phyloP scores from a whole-genome alignment of 2,113 vertebrate species.

The Mugil cephalus region DNA sequence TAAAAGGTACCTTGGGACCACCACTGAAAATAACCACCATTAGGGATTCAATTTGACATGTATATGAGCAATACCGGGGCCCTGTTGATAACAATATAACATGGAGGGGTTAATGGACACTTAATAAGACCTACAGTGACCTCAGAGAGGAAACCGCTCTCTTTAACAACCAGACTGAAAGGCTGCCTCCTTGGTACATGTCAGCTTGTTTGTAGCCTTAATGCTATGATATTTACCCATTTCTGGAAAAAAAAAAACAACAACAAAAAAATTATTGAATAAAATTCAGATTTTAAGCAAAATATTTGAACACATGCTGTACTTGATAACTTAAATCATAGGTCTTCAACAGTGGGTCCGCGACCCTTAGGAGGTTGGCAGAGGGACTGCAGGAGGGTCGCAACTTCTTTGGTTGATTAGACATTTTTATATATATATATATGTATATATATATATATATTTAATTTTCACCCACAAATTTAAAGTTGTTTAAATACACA shows the following conservation, averaged over 20 bases:
- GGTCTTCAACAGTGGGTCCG: too few species aligned
- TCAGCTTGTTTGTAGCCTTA: not conserved
- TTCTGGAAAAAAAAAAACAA: not conserved
- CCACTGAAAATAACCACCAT: slow-evolving; percentile 80
- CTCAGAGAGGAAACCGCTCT: slow-evolving; percentile 35
- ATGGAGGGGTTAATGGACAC: slow-evolving; percentile 66
- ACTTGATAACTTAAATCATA: not conserved
- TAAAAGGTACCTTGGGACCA: slow-evolving; percentile 80
- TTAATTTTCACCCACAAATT: too few species aligned
- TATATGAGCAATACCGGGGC: slow-evolving; percentile 63
- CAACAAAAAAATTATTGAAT: too few species aligned
- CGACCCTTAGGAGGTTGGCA: too few species aligned
- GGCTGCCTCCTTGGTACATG: slow-evolving; percentile 9
- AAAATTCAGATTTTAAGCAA: too few species aligned
- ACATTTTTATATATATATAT: too few species aligned
- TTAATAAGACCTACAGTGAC: slow-evolving; percentile 67
- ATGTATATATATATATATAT: too few species aligned
- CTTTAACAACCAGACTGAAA: slow-evolving; percentile 27
- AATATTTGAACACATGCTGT: not conserved
- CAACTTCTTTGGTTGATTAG: too few species aligned
- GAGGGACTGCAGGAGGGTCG: too few species aligned
- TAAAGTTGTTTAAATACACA: too few species aligned
- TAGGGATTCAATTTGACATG: slow-evolving; percentile 77
- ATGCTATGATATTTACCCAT: not conserved
- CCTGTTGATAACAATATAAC: slow-evolving; percentile 71